Evolutionary conservation across 2,888 invertebrate genomes (phyloP).

Genomic region (Cryptocephalus moraei): DNA sequence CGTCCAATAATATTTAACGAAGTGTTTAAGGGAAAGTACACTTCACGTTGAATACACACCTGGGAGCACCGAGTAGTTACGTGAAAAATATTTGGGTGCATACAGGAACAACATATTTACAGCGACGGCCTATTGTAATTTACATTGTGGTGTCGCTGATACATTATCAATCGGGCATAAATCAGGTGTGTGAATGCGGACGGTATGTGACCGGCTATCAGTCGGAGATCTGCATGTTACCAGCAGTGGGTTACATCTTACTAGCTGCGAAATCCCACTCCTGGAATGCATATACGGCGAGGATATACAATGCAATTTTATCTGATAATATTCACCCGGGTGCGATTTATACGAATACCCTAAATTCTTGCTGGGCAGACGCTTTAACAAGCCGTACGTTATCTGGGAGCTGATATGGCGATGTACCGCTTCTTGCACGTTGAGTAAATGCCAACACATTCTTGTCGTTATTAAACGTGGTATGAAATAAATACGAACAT

Average conservation of each 20-base stretch:
- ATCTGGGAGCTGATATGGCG: too few relatives aligned
- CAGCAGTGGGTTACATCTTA: slow-evolving; percentile 32
- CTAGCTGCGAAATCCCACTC: slow-evolving; percentile 16
- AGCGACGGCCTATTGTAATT: slow-evolving; percentile 35
- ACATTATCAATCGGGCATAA: slow-evolving; percentile 36
- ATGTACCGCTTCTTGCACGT: too few relatives aligned
- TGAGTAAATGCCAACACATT: too few relatives aligned
- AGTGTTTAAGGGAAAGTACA: too few relatives aligned
- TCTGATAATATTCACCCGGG: slow-evolving; percentile 21
- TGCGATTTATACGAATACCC: slow-evolving; percentile 18
- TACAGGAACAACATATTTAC: slow-evolving; percentile 33
- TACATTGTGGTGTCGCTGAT: slow-evolving; percentile 38
- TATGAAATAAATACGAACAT: too few relatives aligned
- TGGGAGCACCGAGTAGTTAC: too few relatives aligned
- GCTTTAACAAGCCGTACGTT: not conserved
- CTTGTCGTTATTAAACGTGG: too few relatives aligned
- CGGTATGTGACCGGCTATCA: slow-evolving; percentile 22
- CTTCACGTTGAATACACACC: too few relatives aligned
- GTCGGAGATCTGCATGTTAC: slow-evolving; percentile 18
- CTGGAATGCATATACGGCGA: slow-evolving; percentile 24
- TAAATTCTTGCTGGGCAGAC: slow-evolving; percentile 10
- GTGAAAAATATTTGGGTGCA: slow-evolving; percentile 8
- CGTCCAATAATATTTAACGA: too few relatives aligned
- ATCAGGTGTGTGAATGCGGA: slow-evolving; percentile 31
- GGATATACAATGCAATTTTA: slow-evolving; percentile 29